phyloP scores from a whole-genome alignment of 1,140 invertebrate species.

The Oscheius sp. region DNA sequence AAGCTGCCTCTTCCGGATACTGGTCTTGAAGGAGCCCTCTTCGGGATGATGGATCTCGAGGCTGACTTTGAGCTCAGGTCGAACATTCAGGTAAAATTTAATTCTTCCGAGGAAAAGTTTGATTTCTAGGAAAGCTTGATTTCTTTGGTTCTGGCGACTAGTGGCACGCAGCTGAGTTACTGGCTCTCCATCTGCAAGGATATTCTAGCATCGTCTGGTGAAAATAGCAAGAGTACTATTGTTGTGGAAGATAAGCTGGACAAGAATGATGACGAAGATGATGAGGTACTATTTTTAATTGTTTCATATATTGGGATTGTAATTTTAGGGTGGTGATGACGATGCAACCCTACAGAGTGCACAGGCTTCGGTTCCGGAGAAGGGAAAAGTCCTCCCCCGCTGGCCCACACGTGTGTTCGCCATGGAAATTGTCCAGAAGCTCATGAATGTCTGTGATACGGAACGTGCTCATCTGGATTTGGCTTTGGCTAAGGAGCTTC shows the following conservation, averaged over 20 bases:
- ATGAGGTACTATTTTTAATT: slow-evolving; percentile 64
- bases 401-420: slow-evolving; percentile 79
- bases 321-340: slow-evolving; percentile 74
- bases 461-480: slow-evolving; percentile 83
- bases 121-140: slow-evolving; percentile 81
- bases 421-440: slow-evolving; percentile 84
- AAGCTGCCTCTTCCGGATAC: slow-evolving; percentile 63
- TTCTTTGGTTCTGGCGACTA: slow-evolving; percentile 82
- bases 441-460: slow-evolving; percentile 78
- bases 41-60: slow-evolving; percentile 89
- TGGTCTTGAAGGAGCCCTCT: slow-evolving; percentile 86
- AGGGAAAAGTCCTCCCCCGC: slow-evolving; percentile 64
- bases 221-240: slow-evolving; percentile 41
- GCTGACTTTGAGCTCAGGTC: slow-evolving; percentile 79
- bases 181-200: slow-evolving; percentile 91
- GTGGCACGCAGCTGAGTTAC: slow-evolving; percentile 70
- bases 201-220: slow-evolving; percentile 75
- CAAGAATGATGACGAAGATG: slow-evolving; percentile 69
- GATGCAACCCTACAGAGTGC: slow-evolving; percentile 72
- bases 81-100: slow-evolving; percentile 68
- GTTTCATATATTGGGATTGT: too few relatives aligned
- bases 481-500: slow-evolving; percentile 80
- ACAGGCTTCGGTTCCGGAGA: slow-evolving; percentile 65
- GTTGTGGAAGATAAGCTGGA: slow-evolving; percentile 62
- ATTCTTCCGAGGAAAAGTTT: neutral